These are phyloP conservation scores for Otolemur garnettii DNA, from an alignment of 2,113 vertebrate species.

Conservation along the genomic window DNA sequence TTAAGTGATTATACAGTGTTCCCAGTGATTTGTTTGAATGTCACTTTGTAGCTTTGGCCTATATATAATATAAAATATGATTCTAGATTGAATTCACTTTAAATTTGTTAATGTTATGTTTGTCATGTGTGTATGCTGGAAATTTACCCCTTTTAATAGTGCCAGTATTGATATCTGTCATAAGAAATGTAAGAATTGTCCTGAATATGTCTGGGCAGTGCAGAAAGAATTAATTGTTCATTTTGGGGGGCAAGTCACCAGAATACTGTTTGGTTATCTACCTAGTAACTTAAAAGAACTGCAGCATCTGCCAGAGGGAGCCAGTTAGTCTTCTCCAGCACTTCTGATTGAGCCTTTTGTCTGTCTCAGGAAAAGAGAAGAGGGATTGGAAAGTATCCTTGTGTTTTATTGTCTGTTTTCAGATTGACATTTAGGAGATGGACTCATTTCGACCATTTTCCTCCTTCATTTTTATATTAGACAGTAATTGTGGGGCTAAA, in stretches of 20 bases:
- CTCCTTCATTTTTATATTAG: constrained; percentile 2
- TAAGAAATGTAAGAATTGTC: constrained; percentile 22
- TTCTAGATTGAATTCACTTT: constrained; percentile 22
- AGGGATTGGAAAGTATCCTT: background rate
- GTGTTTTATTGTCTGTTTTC: background rate
- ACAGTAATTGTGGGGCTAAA: background rate
- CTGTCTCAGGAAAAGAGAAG: background rate
- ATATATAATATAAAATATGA: background rate
- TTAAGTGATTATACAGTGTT: background rate
- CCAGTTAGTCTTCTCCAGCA: background rate
- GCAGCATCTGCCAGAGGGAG: background rate
- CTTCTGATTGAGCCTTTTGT: background rate
- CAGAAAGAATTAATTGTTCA: background rate
- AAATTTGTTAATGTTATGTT: background rate
- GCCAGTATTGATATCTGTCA: background rate
- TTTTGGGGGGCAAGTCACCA: background rate
- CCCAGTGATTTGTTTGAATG: background rate
- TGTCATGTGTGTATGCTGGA: background rate
- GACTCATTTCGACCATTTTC: background rate
- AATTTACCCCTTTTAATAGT: background rate
- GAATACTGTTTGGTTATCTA: background rate
- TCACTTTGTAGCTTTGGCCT: constrained; percentile 31
- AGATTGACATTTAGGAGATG: background rate
- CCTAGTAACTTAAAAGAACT: background rate
- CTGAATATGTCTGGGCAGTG: background rate